Conservation (phyloP, 1,140 invertebrate genomes). For the Aphidius gifuensis region DNA sequence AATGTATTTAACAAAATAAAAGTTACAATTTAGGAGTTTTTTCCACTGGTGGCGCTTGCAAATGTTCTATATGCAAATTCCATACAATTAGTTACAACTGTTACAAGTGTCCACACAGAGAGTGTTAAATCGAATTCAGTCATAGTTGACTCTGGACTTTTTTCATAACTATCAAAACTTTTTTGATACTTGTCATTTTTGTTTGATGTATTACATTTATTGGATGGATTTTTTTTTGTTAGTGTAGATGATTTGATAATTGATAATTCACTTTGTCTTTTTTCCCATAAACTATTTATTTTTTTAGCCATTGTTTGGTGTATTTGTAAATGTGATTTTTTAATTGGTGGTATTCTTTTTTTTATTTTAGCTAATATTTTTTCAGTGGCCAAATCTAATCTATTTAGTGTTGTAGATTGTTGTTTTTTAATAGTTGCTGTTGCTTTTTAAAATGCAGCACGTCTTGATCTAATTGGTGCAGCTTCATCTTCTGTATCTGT, state of each 20-base stretch:
- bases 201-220: too few species aligned
- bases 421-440: slow-evolving; percentile 40
- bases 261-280: slow-evolving; percentile 35
- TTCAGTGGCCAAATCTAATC: slow-evolving; percentile 23
- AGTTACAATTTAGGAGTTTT: too few species aligned
- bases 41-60: too few species aligned
- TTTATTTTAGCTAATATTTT: slow-evolving; percentile 29
- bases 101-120: too few species aligned
- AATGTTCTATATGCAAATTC: too few species aligned
- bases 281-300: slow-evolving; percentile 37
- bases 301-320: slow-evolving; percentile 37
- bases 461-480: slow-evolving; percentile 13
- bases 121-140: too few species aligned
- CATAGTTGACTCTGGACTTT: too few species aligned
- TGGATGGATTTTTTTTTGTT: slow-evolving; percentile 27
- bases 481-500: slow-evolving; percentile 13
- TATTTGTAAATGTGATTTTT: slow-evolving; percentile 37
- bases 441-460: slow-evolving; percentile 39
- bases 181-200: too few species aligned
- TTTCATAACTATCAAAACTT: too few species aligned
- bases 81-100: too few species aligned
- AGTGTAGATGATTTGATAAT: slow-evolving; percentile 42
- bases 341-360: slow-evolving; percentile 41
- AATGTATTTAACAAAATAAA: too few species aligned
- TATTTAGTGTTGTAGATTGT: slow-evolving; percentile 27